phyloP scores from a whole-genome alignment of 2,797 vertebrate species.

The Peromyscus aztecus region DNA sequence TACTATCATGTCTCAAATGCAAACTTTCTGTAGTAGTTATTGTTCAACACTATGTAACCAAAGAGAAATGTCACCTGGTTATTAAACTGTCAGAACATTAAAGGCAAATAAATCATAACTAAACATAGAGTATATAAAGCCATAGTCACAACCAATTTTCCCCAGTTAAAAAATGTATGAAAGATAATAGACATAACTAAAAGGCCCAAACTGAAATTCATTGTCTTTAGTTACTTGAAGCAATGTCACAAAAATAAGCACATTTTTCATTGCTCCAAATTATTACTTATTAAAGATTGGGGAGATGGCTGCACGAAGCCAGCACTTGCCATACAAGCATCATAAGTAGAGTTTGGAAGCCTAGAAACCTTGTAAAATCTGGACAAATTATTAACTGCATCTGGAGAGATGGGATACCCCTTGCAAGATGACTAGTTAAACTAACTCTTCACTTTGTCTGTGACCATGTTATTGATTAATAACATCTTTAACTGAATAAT shows the following conservation, averaged over 20 bases:
- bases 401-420: background rate
- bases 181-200: background rate
- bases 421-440: background rate
- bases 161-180: constrained; percentile 15
- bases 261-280: background rate
- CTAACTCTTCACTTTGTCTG: background rate
- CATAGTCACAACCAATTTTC: constrained; percentile 68
- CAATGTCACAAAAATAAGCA: background rate
- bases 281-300: background rate
- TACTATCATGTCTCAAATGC: constrained; percentile 80
- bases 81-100: constrained; percentile 86
- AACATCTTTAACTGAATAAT: background rate
- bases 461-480: background rate
- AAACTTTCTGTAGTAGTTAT: constrained; percentile 78
- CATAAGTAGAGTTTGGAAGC: background rate
- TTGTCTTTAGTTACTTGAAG: constrained; percentile 4
- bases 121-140: constrained; percentile 65
- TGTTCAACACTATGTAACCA: constrained; percentile 76
- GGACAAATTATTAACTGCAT: too few species aligned
- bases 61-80: constrained; percentile 80
- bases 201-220: background rate
- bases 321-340: background rate
- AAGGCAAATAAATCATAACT: constrained; percentile 83
- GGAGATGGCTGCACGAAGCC: background rate
- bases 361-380: background rate